Conservation (phyloP, 2,113 vertebrate species). For the Antidorcas marsupialis region DNA sequence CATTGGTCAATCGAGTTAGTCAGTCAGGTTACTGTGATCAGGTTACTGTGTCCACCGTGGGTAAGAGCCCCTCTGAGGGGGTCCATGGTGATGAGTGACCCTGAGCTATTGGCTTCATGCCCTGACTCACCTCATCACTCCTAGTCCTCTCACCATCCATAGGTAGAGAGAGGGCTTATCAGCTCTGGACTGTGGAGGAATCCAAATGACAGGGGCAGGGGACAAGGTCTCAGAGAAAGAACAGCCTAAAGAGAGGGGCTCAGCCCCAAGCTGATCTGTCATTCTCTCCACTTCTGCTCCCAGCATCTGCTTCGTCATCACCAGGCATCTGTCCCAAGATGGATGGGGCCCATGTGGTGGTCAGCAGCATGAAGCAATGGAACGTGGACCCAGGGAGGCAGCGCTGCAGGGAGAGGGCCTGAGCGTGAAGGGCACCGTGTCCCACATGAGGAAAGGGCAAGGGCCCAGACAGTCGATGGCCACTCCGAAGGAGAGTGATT, state of each 20-base stretch:
- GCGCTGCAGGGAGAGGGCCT: background rate
- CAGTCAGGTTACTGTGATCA: slow-evolving; percentile 52
- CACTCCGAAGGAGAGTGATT: background rate
- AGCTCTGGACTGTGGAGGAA: background rate
- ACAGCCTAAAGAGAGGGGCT: background rate
- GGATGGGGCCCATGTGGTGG: background rate
- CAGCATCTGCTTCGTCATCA: background rate
- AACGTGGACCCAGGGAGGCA: background rate
- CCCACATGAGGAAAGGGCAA: no score
- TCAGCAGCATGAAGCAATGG: background rate
- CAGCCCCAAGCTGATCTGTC: background rate
- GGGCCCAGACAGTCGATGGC: background rate
- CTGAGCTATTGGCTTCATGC: background rate
- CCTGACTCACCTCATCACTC: background rate
- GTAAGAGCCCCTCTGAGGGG: background rate
- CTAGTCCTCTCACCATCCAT: background rate
- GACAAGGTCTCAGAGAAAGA: background rate
- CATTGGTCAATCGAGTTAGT: background rate
- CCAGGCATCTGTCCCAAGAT: background rate
- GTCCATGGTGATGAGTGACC: background rate
- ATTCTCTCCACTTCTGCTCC: background rate
- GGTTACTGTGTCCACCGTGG: background rate
- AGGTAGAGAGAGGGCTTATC: background rate
- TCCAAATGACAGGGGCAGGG: background rate
- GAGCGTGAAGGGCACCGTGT: background rate